These are phyloP conservation scores for Passer montanus DNA, from an alignment of 2,113 vertebrate species.

Conservation along the genomic window DNA sequence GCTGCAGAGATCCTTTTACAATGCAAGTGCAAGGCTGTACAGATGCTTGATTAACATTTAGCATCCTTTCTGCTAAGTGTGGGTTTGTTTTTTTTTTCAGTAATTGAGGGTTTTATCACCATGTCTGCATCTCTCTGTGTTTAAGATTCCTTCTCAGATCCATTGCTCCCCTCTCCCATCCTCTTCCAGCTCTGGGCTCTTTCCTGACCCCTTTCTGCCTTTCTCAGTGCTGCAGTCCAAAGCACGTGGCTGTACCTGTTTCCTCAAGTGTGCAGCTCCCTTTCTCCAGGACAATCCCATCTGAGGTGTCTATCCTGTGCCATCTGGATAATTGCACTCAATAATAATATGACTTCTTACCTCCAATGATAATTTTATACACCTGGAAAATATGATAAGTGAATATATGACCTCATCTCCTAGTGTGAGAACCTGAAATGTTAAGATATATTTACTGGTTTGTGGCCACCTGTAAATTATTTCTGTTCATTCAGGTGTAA, in stretches of 20 bases:
- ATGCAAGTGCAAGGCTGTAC: neutral
- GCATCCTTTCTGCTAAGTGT: neutral
- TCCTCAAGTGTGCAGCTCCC: neutral
- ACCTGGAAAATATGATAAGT: neutral
- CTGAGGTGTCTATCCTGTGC: neutral
- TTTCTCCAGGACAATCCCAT: rapidly evolving
- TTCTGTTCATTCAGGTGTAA: slow-evolving; percentile 6
- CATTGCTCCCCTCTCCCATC: neutral
- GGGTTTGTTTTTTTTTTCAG: neutral
- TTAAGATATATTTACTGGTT: neutral
- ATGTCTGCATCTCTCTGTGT: neutral
- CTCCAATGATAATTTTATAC: neutral
- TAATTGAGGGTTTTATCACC: slow-evolving; percentile 1
- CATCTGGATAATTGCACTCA: neutral
- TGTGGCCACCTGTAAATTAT: neutral
- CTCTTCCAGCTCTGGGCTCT: neutral
- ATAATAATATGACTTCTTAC: neutral
- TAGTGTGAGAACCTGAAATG: neutral
- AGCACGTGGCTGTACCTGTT: neutral
- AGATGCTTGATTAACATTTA: slow-evolving; percentile 13
- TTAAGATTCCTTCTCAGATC: neutral
- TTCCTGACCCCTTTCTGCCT: neutral
- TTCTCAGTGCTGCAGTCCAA: neutral
- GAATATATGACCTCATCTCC: neutral
- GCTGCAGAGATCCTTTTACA: neutral